Base-by-base conservation (phyloP, 1,140 invertebrate genomes). In the Atta texana region DNA sequence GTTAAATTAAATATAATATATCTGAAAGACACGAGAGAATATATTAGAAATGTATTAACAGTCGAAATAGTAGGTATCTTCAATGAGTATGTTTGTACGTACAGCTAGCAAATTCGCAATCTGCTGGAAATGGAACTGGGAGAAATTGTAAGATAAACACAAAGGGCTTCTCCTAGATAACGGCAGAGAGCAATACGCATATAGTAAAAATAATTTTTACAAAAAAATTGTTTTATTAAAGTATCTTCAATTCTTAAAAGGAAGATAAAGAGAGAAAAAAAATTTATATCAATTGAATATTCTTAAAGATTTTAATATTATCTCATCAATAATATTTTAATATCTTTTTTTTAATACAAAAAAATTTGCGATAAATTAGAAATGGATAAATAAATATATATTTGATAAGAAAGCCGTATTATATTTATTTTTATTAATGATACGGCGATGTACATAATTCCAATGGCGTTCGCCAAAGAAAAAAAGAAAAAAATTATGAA, bases 341-440 rank as follows among this genome's bases (percentile, higher is more conserved):
- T 34, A 34, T 34, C 3, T 28, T 18, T 8, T 31, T 28, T 72
- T 18, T 31, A 53, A 53, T 18, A 53, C 16, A 10, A 4, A 69
- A 51, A 24, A 28, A 53, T 10, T 16, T 72, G 6, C 8, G 16
- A 16, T 72, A 31, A 64, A 51, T 78, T 28, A 78, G 4, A 49
- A 21, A n/a, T 78, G 18, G 6, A 78, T 63, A 64, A 64, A 78
- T 51, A 51, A 78, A 55, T 39, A 57, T 51, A 49, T 61, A 64
- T 49, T 49, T 31, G 18, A 49, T 78, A 72, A 49, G 75, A 78
- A 78, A 34, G 24, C 59, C 75, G 59, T 78, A 64, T 78, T 69
- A 69, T 69, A 39, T 78, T 64, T 78, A 78, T 64, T 78, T 51
- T n/a, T 49, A 78, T 51, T 63, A 44, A 16, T 31, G 24, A 51